Evolutionary conservation across 2,797 vertebrate genomes (phyloP).

Genomic region (Phrynocephalus forsythii): DNA sequence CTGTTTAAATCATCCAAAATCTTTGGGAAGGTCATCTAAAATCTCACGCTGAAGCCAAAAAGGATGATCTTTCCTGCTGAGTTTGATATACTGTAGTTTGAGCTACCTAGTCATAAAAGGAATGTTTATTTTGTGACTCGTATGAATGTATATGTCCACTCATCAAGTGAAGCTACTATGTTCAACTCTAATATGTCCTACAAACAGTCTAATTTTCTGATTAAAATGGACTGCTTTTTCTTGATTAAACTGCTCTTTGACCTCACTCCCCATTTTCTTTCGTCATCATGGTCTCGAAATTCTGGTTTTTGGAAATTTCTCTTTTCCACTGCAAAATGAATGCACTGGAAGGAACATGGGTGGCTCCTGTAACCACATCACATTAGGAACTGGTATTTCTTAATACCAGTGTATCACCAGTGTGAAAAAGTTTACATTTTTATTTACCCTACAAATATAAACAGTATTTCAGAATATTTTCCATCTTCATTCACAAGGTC

Average conservation of each 20-base stretch:
- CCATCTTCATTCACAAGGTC: background rate
- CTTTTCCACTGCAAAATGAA: constrained; percentile 9
- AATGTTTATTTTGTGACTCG: constrained; percentile 66
- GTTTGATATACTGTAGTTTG: constrained; percentile 48
- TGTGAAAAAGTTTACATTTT: constrained; percentile 1
- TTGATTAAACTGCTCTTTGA: constrained; percentile 66
- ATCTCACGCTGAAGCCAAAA: constrained; percentile 63
- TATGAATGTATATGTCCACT: constrained; percentile 69
- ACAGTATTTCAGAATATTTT: background rate
- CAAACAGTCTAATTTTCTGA: constrained; percentile 59
- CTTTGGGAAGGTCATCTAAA: constrained; percentile 28
- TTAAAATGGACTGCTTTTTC: constrained; percentile 62
- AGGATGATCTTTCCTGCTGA: constrained; percentile 49
- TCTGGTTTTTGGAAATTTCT: constrained; percentile 24
- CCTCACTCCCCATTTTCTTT: constrained; percentile 38
- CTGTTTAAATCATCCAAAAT: constrained; percentile 3
- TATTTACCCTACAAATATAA: background rate
- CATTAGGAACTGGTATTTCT: constrained; percentile 6
- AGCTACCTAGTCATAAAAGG: constrained; percentile 58
- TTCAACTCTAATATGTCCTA: constrained; percentile 63
- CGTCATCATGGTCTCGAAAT: constrained; percentile 22
- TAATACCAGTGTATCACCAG: background rate
- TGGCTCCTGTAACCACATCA: constrained; percentile 13
- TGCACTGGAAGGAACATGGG: constrained; percentile 20
- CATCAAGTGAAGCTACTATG: constrained; percentile 41